Evolutionary conservation across 2,888 invertebrate species (phyloP), one percentile per base, ranked within the genome.

Genomic region (Hanleya hanleyi): DNA sequence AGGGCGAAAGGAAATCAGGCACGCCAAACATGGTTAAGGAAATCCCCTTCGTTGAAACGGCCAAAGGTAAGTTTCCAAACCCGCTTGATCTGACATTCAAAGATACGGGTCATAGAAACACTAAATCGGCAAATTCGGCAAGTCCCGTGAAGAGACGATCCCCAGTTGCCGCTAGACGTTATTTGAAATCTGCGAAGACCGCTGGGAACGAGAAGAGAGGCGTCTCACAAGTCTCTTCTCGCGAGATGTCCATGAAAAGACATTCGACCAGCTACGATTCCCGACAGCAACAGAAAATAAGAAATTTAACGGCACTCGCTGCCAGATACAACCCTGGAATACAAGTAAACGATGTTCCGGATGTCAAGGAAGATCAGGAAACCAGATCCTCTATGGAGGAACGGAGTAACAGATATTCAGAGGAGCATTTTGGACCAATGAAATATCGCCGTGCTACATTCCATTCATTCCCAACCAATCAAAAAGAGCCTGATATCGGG

Each of bases 1-100:
- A 73, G 22, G 72, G 67, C 22, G 65, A 47, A 18, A 41, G 36
- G 15, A 38, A 41, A 22, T 64, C 65, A 15, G 49, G 38, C 22
- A n/a, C 49, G 15, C 38, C 33, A 41, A 26, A 9, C 57, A 29
- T 18, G 4, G 22, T 29, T 22, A 15, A 15, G 32, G 12, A 38
- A 15, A 29, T 1, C 22, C 36, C 26, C n/a, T 47, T 51, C 7
- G n/a, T n/a, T n/a, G n/a, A n/a, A n/a, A n/a, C n/a, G n/a, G n/a
- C n/a, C n/a, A n/a, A n/a, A n/a, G n/a, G n/a, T n/a, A n/a, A n/a
- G n/a, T n/a, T n/a, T n/a, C 65, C 70, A 47, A 67, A 36, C n/a
- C 68, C 29, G 18, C 29, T 57, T 32, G 29, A 22, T 4, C 26
- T 57, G 9, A 32, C 57, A 4, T 26, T 22, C 15, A 29, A 22